Evolutionary conservation across 2,113 vertebrate species (phyloP), one percentile per base, ranked within the genome.

Genomic region (Neogobius melanostomus): DNA sequence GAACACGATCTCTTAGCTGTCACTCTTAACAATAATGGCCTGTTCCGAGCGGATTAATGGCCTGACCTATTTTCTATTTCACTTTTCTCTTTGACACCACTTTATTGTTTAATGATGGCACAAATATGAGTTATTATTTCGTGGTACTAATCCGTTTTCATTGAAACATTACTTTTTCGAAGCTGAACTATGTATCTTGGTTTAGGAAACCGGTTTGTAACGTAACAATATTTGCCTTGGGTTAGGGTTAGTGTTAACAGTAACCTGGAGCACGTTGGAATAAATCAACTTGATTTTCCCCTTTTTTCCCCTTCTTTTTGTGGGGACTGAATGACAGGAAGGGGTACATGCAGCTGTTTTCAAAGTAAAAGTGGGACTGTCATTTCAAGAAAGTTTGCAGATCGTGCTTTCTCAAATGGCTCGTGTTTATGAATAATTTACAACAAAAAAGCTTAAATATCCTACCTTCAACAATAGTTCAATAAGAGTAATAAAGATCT

Each of bases 21-120:
- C 71, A 80, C 56, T 77, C 67, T 68, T 70, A 74, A 69, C 64
- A 81, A 36, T 52, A 69, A 64, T 53, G 72, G 72, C 62, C 71
- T 61, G 57, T 52, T 28, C 52, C 10, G 71, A 69, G 64, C 59
- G 71, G 49, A 67, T 51, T 61, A 69, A 16, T 61, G 59, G 50
- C 11, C n/a, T 36, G 52, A 68, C 44, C 51, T 71, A 47, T 61
- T 45, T 11, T 17, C 6, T 49, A 6, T 1, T 42, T 12, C 15
- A 11, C 47, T 51, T 62, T 48, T 60, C 21, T 42, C 28, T 43
- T 45, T 16, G 11, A 8, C 17, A 48, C 16, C 42, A 8, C 43
- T 3, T 61, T 61, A 61, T 44, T 61, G 6, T n/a, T 44, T 16
- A 61, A 15, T 15, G 44, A 61, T 9, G 42, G 28, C 12, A 16